These are phyloP conservation scores for Danio rerio DNA, from an alignment of 2,113 vertebrate species.

Conservation along the genomic window GRCz12tu NC_133184.1:38894001-38894500, in stretches of 20 bases:
- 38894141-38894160: background rate
- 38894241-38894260: background rate
- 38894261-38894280: background rate
- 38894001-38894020: too few relatives aligned
- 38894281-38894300: background rate
- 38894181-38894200: too few relatives aligned
- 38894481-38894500: conserved; percentile 65
- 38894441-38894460: conserved; percentile 77
- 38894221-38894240: background rate
- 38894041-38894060: too few relatives aligned
- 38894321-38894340: background rate
- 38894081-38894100: background rate
- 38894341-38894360: background rate
- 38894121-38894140: background rate
- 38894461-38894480: conserved; percentile 73
- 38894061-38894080: background rate
- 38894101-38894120: too few relatives aligned
- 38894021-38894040: too few relatives aligned
- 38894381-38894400: conserved; percentile 66
- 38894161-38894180: too few relatives aligned
- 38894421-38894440: conserved; percentile 72
- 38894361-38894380: conserved; percentile 29
- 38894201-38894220: background rate
- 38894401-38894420: conserved; percentile 71
- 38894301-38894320: background rate